These are phyloP conservation scores for Cordilura impudica DNA, from an alignment of 2,888 invertebrate genomes.

Conservation along the genomic window DNA sequence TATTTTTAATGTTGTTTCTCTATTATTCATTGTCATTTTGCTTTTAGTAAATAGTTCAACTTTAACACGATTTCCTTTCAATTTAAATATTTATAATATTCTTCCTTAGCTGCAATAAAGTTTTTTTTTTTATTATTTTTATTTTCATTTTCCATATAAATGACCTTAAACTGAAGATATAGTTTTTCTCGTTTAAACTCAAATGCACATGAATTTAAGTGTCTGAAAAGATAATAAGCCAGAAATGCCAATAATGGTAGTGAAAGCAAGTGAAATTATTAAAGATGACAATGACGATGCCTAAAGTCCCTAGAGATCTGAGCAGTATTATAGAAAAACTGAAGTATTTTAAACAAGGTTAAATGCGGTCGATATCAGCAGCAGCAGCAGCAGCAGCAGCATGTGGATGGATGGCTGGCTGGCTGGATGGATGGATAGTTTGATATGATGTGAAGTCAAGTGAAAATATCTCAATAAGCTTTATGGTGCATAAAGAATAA, in stretches of 20 bases:
- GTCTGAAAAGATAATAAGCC: slow-evolving; percentile 22
- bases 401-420: background rate
- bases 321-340: background rate
- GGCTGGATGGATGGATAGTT: background rate
- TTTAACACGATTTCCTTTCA: slow-evolving; percentile 37
- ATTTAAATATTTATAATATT: background rate
- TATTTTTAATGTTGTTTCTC: background rate
- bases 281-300: slow-evolving; percentile 4
- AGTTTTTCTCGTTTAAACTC: background rate
- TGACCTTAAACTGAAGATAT: background rate
- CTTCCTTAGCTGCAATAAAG: background rate
- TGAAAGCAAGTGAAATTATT: background rate
- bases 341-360: background rate
- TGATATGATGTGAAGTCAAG: slow-evolving; percentile 39
- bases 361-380: background rate
- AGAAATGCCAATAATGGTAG: slow-evolving; percentile 11
- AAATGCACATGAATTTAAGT: slow-evolving; percentile 3
- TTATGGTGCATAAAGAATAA: background rate
- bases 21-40: background rate
- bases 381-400: too few relatives aligned
- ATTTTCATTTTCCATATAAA: background rate
- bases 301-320: background rate
- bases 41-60: slow-evolving; percentile 4
- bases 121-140: background rate
- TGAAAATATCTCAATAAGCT: slow-evolving; percentile 18